These are phyloP conservation scores for Drosophila paulistorum DNA, from an alignment of 1,140 invertebrate genomes.

Conservation along the genomic window DNA sequence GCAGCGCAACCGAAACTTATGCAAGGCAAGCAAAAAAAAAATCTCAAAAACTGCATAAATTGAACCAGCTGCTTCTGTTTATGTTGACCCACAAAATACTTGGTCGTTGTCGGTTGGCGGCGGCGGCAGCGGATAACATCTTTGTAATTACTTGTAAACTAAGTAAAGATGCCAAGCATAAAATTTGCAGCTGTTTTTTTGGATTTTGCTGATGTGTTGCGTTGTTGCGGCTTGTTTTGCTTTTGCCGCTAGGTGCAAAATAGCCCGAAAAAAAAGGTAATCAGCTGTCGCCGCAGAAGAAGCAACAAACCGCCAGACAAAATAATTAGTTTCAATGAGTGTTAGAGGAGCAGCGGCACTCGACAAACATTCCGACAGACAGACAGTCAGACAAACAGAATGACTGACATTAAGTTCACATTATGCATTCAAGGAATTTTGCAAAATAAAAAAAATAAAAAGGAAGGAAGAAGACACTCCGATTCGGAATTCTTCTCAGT, in stretches of 20 bases:
- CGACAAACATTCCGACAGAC: slow-evolving; percentile 42
- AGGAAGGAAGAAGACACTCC: slow-evolving; percentile 8
- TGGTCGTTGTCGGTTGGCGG: neutral
- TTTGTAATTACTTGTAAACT: slow-evolving; percentile 65
- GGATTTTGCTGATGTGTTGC: neutral
- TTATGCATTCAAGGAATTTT: slow-evolving; percentile 62
- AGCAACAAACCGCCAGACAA: slow-evolving; percentile 29
- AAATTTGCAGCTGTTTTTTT: slow-evolving; percentile 61
- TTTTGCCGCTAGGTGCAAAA: slow-evolving; percentile 44
- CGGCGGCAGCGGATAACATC: slow-evolving; percentile 49
- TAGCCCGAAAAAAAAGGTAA: slow-evolving; percentile 62
- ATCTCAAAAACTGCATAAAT: slow-evolving; percentile 32
- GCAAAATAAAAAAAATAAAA: slow-evolving; percentile 27
- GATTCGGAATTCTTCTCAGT: slow-evolving; percentile 13
- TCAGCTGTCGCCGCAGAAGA: slow-evolving; percentile 46
- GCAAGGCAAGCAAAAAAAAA: slow-evolving; percentile 17
- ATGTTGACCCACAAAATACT: slow-evolving; percentile 43
- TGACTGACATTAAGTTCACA: slow-evolving; percentile 56
- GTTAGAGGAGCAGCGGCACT: slow-evolving; percentile 35
- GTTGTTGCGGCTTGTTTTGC: neutral
- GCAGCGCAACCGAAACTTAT: slow-evolving; percentile 30
- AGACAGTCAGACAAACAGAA: slow-evolving; percentile 30
- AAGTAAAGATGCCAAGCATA: slow-evolving; percentile 51
- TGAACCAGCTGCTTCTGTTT: slow-evolving; percentile 33
- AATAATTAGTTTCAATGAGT: slow-evolving; percentile 71